Conservation (phyloP, 2,888 invertebrate species). For the Scelioninae gen. 1 region DNA sequence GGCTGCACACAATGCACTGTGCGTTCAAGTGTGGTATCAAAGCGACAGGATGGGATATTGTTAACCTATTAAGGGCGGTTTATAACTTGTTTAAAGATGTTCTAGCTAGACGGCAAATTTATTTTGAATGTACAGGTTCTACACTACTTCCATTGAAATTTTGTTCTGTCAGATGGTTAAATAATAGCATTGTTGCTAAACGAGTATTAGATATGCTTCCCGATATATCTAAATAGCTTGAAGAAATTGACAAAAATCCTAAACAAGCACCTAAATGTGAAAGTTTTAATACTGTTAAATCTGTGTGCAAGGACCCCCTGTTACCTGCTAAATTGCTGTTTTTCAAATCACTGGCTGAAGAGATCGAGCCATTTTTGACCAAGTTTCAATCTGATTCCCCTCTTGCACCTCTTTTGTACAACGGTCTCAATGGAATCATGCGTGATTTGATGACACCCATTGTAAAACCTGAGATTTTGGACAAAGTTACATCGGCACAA, state of each 20-base stretch:
- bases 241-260: too few relatives aligned
- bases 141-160: neutral
- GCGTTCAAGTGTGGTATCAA: too few relatives aligned
- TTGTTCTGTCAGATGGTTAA: conserved; percentile 1
- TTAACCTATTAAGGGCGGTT: too few relatives aligned
- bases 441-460: conserved; percentile 46
- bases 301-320: too few relatives aligned
- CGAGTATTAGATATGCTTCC: neutral
- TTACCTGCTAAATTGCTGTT: conserved; percentile 56
- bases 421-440: conserved; percentile 9
- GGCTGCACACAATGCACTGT: too few relatives aligned
- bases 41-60: too few relatives aligned
- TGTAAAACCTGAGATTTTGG: conserved; percentile 35
- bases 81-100: too few relatives aligned
- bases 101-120: too few relatives aligned
- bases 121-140: too few relatives aligned
- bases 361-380: conserved; percentile 68
- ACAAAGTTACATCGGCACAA: conserved; percentile 9
- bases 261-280: too few relatives aligned
- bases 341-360: conserved; percentile 56
- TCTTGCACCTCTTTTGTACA: conserved; percentile 59
- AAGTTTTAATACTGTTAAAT: too few relatives aligned
- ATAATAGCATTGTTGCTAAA: neutral
- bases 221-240: too few relatives aligned
- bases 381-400: conserved; percentile 66